Percentiles rank a stretch among this genome's conserved stretches.
Conservation (phyloP, 2,113 vertebrate genomes). For the Daubentonia madagascariensis region DNA sequence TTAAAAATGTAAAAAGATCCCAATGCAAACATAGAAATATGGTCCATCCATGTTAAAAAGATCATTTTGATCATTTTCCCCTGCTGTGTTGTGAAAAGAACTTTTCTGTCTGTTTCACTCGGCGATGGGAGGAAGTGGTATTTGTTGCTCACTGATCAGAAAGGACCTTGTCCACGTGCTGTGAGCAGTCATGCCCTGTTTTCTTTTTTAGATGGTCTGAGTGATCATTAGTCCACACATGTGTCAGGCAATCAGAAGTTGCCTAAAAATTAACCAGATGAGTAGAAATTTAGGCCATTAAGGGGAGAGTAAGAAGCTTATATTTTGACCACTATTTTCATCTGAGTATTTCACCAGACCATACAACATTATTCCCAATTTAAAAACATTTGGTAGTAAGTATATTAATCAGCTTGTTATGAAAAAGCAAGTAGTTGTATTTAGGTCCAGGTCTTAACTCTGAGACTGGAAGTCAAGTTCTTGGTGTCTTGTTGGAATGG, state of each 20-base stretch:
- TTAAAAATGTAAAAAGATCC: constrained; percentile 24
- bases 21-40: not conserved
- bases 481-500: not conserved
- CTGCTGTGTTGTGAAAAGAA: not conserved
- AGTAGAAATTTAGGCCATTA: not conserved
- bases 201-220: not conserved
- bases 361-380: not conserved
- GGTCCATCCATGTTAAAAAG: not conserved
- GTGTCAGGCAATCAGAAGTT: not conserved
- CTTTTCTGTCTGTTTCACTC: not conserved
- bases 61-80: constrained; percentile 3
- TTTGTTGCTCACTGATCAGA: not conserved
- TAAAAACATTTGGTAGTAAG: constrained; percentile 1
- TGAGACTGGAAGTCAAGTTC: not conserved
- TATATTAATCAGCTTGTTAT: not conserved
- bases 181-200: not conserved
- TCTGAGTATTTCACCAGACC: not conserved
- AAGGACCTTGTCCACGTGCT: not conserved
- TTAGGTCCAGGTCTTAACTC: not conserved
- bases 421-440: not conserved
- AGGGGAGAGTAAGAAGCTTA: not conserved
- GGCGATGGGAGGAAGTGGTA: not conserved
- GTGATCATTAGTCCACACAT: not conserved
- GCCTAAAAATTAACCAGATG: not conserved
- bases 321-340: not conserved